Conservation (phyloP, 2,797 vertebrate species). For the Manis javanica region DNA sequence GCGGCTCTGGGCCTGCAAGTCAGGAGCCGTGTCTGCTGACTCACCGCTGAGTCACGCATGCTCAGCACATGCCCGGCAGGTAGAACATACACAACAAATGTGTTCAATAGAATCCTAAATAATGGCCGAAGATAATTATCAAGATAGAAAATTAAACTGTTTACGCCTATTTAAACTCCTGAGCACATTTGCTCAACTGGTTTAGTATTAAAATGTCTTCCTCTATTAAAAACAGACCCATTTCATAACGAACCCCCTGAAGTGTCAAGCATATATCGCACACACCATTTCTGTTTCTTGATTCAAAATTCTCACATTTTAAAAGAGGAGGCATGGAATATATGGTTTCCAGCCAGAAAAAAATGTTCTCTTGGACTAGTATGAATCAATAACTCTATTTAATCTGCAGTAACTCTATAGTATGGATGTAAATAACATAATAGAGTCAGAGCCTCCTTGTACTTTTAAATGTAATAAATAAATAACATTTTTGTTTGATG, state of each 20-base stretch:
- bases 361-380: background rate
- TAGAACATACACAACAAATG: background rate
- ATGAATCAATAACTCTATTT: background rate
- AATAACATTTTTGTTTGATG: background rate
- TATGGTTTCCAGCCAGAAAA: background rate
- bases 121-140: background rate
- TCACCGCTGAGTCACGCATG: fast-evolving
- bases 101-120: background rate
- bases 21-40: background rate
- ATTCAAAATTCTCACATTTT: background rate
- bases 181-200: background rate
- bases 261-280: background rate
- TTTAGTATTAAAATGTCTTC: background rate
- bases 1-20: fast-evolving
- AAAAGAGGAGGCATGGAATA: background rate
- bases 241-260: background rate
- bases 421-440: background rate
- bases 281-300: background rate
- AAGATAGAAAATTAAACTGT: background rate
- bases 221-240: background rate
- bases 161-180: background rate
- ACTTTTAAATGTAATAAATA: background rate
- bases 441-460: background rate
- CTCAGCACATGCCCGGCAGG: fast-evolving
- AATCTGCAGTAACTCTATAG: background rate